Conservation (phyloP, 2,113 vertebrate genomes). For the Boulengeromyrus knoepffleri region DNA sequence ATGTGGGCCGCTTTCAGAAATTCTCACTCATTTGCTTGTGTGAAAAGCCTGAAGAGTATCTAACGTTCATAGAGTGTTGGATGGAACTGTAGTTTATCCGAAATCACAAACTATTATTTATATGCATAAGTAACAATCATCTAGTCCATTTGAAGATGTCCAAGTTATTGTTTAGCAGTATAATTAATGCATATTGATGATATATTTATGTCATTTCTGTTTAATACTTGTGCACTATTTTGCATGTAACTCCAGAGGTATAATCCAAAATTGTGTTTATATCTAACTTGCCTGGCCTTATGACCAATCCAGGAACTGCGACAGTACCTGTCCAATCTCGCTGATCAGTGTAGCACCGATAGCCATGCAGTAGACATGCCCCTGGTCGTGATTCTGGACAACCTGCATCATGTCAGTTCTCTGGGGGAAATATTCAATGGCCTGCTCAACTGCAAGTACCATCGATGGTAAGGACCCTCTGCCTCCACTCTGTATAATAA, state of each 20-base stretch:
- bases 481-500: neutral
- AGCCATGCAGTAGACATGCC: constrained; percentile 72
- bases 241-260: neutral
- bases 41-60: neutral
- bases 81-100: neutral
- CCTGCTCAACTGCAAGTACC: constrained; percentile 88
- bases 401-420: constrained; percentile 89
- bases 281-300: neutral
- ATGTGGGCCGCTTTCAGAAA: neutral
- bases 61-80: neutral
- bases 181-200: neutral
- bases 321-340: constrained; percentile 86
- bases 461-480: constrained; percentile 70
- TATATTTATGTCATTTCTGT: neutral
- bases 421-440: constrained; percentile 95
- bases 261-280: neutral
- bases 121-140: neutral
- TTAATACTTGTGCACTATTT: neutral
- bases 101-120: neutral
- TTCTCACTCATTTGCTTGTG: neutral
- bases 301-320: constrained; percentile 71
- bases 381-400: constrained; percentile 90
- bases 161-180: neutral
- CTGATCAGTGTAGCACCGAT: constrained; percentile 82
- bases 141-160: neutral